Conservation (phyloP, 2,888 invertebrate species). For the Flexamia atlantica region DNA sequence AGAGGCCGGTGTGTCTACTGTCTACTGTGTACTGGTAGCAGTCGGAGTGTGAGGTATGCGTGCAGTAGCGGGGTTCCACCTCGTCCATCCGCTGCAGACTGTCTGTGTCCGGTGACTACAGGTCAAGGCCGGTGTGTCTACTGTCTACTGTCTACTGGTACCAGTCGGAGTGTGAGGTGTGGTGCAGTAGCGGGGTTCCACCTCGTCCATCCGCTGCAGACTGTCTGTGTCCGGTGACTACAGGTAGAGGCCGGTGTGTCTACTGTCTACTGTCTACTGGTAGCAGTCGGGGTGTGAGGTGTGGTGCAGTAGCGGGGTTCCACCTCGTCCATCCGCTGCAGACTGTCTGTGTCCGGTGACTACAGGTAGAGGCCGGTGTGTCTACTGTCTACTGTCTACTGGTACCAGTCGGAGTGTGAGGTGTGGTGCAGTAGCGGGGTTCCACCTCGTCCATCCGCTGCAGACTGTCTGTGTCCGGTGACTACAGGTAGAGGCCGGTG, state of each 20-base stretch:
- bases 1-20: background rate
- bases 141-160: background rate
- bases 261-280: background rate
- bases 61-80: constrained; percentile 46
- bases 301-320: constrained; percentile 45
- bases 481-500: background rate
- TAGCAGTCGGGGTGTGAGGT: constrained; percentile 63
- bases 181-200: constrained; percentile 45
- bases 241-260: background rate
- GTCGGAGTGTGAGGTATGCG: constrained; percentile 56
- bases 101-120: background rate
- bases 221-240: background rate
- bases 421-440: constrained; percentile 45
- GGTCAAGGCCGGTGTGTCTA: background rate
- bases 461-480: background rate
- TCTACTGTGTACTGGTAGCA: constrained; percentile 57
- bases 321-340: constrained; percentile 16
- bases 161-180: constrained; percentile 60
- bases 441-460: constrained; percentile 19
- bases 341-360: background rate
- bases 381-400: background rate
- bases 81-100: constrained; percentile 3
- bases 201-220: constrained; percentile 12
- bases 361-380: background rate
- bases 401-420: constrained; percentile 60